phyloP scores from a whole-genome alignment of 2,113 vertebrate genomes.

The Malurus melanocephalus region DNA sequence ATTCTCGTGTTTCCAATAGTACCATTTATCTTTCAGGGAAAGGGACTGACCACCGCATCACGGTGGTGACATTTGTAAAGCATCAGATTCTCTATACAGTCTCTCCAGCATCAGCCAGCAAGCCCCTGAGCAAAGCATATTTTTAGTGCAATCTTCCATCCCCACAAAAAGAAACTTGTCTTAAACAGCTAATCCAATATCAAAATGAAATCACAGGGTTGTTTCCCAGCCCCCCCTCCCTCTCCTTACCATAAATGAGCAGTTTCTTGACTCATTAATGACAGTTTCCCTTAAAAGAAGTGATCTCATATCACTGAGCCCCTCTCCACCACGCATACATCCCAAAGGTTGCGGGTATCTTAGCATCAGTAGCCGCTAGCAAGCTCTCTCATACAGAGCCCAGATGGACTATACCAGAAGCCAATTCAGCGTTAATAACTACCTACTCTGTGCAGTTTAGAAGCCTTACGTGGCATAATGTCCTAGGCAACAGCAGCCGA shows the following conservation, averaged over 20 bases:
- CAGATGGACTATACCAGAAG: slow-evolving; percentile 93
- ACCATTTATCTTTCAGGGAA: slow-evolving; percentile 72
- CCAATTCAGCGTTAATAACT: slow-evolving; percentile 91
- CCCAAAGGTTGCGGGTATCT: slow-evolving; percentile 95
- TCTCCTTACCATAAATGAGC: slow-evolving; percentile 96
- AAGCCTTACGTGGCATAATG: slow-evolving; percentile 83
- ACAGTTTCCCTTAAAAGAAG: slow-evolving; percentile 92
- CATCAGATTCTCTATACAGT: slow-evolving; percentile 71
- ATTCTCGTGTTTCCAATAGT: slow-evolving; percentile 74
- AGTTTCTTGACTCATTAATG: slow-evolving; percentile 92
- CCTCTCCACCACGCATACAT: slow-evolving; percentile 92
- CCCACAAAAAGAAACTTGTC: slow-evolving; percentile 77
- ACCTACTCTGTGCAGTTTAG: slow-evolving; percentile 84
- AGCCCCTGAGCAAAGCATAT: slow-evolving; percentile 72
- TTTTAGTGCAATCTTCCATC: slow-evolving; percentile 72
- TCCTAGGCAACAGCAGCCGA: slow-evolving; percentile 80
- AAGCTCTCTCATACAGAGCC: slow-evolving; percentile 82
- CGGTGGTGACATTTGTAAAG: slow-evolving; percentile 71
- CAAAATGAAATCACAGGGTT: slow-evolving; percentile 77
- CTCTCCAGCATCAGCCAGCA: slow-evolving; percentile 67
- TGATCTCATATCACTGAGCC: slow-evolving; percentile 91
- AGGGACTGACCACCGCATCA: slow-evolving; percentile 68
- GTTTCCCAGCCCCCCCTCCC: slow-evolving; percentile 53
- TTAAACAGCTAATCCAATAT: slow-evolving; percentile 76
- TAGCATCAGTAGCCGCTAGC: slow-evolving; percentile 89